Evolutionary conservation across 2,113 vertebrate species (phyloP), one percentile per base, ranked within the genome.

Genomic region (Collichthys lucidus): DNA sequence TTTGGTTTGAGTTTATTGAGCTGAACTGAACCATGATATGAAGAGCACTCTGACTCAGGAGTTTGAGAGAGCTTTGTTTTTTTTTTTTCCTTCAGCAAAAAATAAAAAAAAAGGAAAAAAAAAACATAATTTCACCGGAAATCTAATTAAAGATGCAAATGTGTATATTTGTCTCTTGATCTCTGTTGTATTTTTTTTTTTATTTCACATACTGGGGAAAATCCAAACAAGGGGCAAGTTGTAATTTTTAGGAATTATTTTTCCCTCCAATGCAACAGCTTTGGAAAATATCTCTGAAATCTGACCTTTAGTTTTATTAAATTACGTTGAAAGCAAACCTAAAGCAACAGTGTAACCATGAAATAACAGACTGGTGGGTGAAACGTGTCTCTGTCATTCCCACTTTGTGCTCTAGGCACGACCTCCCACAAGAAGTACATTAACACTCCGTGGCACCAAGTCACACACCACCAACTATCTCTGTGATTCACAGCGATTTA

Each of bases 91-190:
- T 67, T 90, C 26, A 79, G 62, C 78, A 74, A 79, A 77, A 46
- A 49, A 80, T 12, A 44, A 40, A 29, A 29, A 2, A 29, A 64
- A 65, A 74, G 15, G 35, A 8, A 8, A 46, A 46, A 59, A 71
- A 66, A 59, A 35, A 3, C 8, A 20, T n/a, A 16, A 76, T 64
- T 72, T 87, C 74, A 80, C 72, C 8, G 75, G 81, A 82, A 87
- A 86, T 89, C 89, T 79, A 91, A 93, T 93, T 91, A 91, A 92
- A 92, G 68, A 90, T 89, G 81, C 79, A 83, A 90, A 91, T 12
- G 53, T 86, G 74, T 83, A 76, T 46, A 72, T 71, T 79, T 79
- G 66, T 85, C 40, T 70, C 35, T 65, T 59, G 11, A 11, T 73
- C 68, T 81, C 44, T 70, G 57, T 61, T 61, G 65, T 35, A 20